Percentiles rank a stretch among this genome's conserved stretches.
Conservation (phyloP, 2,797 vertebrate species). For the Pterois miles region DNA sequence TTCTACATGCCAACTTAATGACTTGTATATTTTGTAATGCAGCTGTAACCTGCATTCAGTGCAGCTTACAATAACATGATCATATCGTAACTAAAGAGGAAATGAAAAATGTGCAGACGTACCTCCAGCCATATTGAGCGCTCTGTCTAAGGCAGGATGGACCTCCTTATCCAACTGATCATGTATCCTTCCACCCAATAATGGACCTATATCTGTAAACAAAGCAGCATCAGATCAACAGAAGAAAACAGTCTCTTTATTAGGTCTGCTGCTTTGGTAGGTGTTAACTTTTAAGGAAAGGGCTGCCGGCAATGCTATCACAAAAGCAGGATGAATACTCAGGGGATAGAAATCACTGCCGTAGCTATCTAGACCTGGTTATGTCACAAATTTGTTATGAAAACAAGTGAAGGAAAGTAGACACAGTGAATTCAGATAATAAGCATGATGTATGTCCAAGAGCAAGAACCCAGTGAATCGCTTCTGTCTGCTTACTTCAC, state of each 20-base stretch:
- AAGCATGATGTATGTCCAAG: constrained; percentile 16
- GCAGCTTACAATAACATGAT: not conserved
- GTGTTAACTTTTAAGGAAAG: constrained; percentile 38
- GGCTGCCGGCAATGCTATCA: not conserved
- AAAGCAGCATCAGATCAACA: constrained; percentile 35
- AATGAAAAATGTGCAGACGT: constrained; percentile 62
- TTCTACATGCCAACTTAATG: not conserved
- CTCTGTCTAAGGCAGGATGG: constrained; percentile 87
- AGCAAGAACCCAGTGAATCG: constrained; percentile 14
- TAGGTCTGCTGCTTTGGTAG: not conserved
- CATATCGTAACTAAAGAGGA: constrained; percentile 16
- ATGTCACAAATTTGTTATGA: constrained; percentile 41
- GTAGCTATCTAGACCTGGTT: constrained; percentile 50
- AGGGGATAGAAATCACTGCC: constrained; percentile 14
- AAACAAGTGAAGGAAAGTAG: constrained; percentile 45
- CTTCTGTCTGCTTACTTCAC: constrained; percentile 40
- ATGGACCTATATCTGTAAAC: constrained; percentile 85
- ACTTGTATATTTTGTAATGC: not conserved
- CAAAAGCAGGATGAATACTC: constrained; percentile 38
- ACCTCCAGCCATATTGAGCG: constrained; percentile 90
- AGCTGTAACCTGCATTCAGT: not conserved
- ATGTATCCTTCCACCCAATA: constrained; percentile 89
- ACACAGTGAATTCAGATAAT: constrained; percentile 32
- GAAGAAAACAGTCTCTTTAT: not conserved
- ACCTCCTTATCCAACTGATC: constrained; percentile 87